A percentile compares a stretch with the other conserved stretches of the same genome.
phyloP scores from a whole-genome alignment of 2,888 invertebrate genomes.

The Leucophenga montana region DNA sequence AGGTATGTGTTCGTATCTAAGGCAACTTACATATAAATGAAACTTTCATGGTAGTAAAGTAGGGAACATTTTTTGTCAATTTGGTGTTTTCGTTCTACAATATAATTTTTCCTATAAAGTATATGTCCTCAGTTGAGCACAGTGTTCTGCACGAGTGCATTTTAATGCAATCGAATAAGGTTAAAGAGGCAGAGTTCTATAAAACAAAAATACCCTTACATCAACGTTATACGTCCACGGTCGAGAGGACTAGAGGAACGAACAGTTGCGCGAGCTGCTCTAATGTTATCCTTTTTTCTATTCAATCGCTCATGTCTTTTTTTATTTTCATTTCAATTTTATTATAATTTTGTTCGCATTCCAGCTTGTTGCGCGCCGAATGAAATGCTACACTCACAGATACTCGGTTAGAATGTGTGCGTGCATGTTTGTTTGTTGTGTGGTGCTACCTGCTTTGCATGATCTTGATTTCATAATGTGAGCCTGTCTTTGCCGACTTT shows the following conservation, averaged over 20 bases:
- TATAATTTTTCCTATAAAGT: background rate
- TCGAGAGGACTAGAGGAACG: background rate
- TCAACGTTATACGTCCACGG: conserved; percentile 48
- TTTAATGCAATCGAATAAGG: conserved; percentile 45
- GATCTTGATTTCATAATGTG: conserved; percentile 30
- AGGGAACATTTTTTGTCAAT: background rate
- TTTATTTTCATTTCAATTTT: conserved; percentile 20
- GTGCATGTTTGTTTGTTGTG: conserved; percentile 10
- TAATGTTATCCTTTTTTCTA: conserved; percentile 10
- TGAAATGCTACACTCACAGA: background rate
- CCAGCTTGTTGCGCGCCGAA: conserved; percentile 10
- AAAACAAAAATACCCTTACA: conserved; percentile 28
- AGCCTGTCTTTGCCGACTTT: conserved; percentile 24
- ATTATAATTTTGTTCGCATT: conserved; percentile 16
- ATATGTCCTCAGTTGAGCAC: background rate
- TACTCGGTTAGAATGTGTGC: conserved; percentile 21
- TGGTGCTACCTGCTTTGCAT: conserved; percentile 32
- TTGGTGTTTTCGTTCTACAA: background rate
- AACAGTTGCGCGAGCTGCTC: background rate
- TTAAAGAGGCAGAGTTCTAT: no score
- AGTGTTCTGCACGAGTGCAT: conserved; percentile 24
- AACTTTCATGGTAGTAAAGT: background rate
- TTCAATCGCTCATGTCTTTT: background rate
- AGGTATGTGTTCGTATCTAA: no score
- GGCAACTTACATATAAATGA: background rate